Percentiles rank a stretch among this genome's conserved stretches.
Evolutionary conservation across 2,888 invertebrate genomes (phyloP).

Genomic region (Polyommatus iphigenia): DNA sequence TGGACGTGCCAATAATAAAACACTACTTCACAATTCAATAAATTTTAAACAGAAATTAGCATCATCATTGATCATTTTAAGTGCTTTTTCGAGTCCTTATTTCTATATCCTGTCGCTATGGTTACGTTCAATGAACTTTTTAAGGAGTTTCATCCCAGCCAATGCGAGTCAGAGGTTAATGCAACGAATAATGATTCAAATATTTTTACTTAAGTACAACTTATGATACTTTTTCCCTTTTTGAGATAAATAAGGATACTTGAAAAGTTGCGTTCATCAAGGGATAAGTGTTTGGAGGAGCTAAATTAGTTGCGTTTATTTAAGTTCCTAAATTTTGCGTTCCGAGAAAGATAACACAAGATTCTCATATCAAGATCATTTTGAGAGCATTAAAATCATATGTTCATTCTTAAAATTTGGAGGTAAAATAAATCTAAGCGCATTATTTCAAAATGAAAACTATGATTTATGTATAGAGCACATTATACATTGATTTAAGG

Average conservation of each 20-base stretch:
- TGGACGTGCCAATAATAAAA: too few relatives aligned
- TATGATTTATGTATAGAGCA: too few relatives aligned
- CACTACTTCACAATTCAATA: background rate
- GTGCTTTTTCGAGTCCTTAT: background rate
- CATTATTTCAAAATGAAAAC: too few relatives aligned
- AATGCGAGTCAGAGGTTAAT: background rate
- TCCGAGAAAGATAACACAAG: constrained; percentile 5
- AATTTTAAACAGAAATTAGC: background rate
- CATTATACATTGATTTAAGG: too few relatives aligned
- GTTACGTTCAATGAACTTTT: background rate
- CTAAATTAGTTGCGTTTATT: background rate
- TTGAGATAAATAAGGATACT: constrained; percentile 15
- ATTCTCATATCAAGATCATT: background rate
- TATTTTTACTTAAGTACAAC: constrained; percentile 7
- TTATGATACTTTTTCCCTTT: constrained; percentile 9
- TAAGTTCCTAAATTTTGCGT: background rate
- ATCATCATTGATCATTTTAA: background rate
- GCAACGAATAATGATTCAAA: constrained; percentile 17
- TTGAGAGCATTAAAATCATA: background rate
- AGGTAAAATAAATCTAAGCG: background rate
- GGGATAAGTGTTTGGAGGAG: background rate
- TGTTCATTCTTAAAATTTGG: background rate
- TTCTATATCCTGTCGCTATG: background rate
- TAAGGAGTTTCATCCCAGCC: background rate
- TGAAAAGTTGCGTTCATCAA: constrained; percentile 5